phyloP scores from a whole-genome alignment of 2,888 invertebrate species.

The Nymphalis c-album region DNA sequence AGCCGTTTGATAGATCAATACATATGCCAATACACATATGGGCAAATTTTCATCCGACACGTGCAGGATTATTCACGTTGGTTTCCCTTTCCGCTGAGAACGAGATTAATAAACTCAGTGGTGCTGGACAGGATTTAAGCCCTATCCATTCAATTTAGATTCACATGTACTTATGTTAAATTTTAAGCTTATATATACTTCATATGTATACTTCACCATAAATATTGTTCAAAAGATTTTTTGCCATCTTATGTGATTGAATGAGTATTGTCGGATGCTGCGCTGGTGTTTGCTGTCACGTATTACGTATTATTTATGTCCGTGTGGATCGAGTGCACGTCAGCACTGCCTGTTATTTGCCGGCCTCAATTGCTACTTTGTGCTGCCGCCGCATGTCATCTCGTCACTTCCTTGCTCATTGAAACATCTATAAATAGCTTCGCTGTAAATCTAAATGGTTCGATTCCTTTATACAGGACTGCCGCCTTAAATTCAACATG shows the following conservation, averaged over 20 bases:
- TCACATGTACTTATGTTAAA: background rate
- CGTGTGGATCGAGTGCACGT: conserved; percentile 43
- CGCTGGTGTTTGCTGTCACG: conserved; percentile 34
- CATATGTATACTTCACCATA: conserved; percentile 9
- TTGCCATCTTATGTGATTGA: conserved; percentile 29
- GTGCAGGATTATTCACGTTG: too few species aligned
- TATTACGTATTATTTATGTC: conserved; percentile 39
- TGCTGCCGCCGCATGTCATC: conserved; percentile 49
- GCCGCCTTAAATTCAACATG: conserved; percentile 30
- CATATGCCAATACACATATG: too few species aligned
- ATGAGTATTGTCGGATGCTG: conserved; percentile 32
- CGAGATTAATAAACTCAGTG: too few species aligned
- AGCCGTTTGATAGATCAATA: too few species aligned
- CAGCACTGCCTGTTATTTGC: conserved; percentile 53
- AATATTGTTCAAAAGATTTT: conserved; percentile 21
- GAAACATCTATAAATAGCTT: conserved; percentile 62
- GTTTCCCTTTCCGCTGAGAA: too few species aligned
- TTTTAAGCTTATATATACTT: background rate
- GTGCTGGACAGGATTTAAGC: too few species aligned
- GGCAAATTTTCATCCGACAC: too few species aligned
- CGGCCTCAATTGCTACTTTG: conserved; percentile 71
- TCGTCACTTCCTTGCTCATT: conserved; percentile 60
- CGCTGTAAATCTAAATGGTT: conserved; percentile 52
- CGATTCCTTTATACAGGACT: conserved; percentile 32
- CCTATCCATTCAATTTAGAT: too few species aligned